Base-by-base conservation (phyloP, 2,113 vertebrate genomes). In the Clarias macrocephalus region DNA sequence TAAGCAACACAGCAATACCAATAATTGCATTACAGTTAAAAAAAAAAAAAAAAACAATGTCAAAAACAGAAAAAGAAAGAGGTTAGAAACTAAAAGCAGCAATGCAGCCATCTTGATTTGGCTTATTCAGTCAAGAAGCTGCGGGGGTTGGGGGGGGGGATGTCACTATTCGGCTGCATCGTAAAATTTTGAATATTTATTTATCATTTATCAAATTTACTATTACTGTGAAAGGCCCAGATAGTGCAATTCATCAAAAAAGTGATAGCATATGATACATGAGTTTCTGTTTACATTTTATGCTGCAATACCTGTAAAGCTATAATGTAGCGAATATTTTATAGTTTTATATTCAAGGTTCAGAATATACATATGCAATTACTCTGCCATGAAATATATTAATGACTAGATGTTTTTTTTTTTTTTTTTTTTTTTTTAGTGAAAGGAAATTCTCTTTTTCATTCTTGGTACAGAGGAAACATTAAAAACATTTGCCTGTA, bases 341-440 rank as follows among this genome's bases (percentile, higher is more conserved):
- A 42, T 25, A 2, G 13, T 18, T 23, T 85, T 85, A 85, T 62
- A 76, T 0, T 76, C 4, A n/a, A 19, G 52, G 13, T 3, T 9
- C 21, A n/a, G 33, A 30, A 66, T 52, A 83, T 83, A 66, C 80
- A 82, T 83, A 11, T 66, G 62, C 62, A 66, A 54, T 66, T 66
- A 65, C 62, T 54, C 42, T 52, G 28, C 37, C 3, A 2, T 54
- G 80, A 83, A 83, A 52, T 66, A 66, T 66, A 83, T 83, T 66
- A 66, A 65, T n/a, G 21, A 63, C 59, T 2, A 19, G 57, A 37
- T 33, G 59, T 57, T 33, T 80, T 48, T 54, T 28, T 66, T 66
- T 80, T 48, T 54, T 28, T 66, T 66, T 23, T 10, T 72, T 21
- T 37, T 70, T 70, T 19, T 18, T 70, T 70, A 7, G 66, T 70